Percentiles rank a stretch among this genome's conserved stretches.
These are phyloP conservation scores for Peucedramus taeniatus DNA, from an alignment of 2,113 vertebrate species.

Conservation along the genomic window DNA sequence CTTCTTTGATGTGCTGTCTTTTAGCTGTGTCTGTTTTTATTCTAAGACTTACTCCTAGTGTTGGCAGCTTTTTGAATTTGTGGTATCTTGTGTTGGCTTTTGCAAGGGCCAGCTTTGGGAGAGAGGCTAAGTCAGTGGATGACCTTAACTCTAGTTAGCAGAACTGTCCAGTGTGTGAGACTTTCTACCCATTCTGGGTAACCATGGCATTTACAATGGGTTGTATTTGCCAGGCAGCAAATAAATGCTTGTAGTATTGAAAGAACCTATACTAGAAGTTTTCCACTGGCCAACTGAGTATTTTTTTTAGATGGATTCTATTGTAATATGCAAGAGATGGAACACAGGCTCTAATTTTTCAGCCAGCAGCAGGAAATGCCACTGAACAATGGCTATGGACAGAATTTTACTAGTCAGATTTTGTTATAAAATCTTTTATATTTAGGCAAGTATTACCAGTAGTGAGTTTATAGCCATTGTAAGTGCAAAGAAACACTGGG, in stretches of 20 bases:
- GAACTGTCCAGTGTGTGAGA: constrained; percentile 61
- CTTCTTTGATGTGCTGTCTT: constrained; percentile 40
- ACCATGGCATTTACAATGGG: constrained; percentile 96
- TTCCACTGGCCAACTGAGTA: constrained; percentile 55
- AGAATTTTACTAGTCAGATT: constrained; percentile 68
- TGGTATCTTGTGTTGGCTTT: constrained; percentile 66
- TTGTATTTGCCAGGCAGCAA: constrained; percentile 90
- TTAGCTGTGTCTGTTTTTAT: constrained; percentile 76
- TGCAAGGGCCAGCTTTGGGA: constrained; percentile 50
- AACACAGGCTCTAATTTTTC: constrained; percentile 59
- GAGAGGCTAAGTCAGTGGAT: constrained; percentile 48
- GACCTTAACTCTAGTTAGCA: constrained; percentile 64
- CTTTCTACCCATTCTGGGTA: constrained; percentile 76
- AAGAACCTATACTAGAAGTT: constrained; percentile 69
- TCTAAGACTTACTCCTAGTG: constrained; percentile 44
- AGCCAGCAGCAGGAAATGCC: constrained; percentile 74
- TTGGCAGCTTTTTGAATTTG: constrained; percentile 49
- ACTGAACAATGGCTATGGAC: constrained; percentile 68
- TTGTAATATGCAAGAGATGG: constrained; percentile 57
- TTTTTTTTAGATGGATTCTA: constrained; percentile 44
- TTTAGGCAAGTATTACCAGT: constrained; percentile 52
- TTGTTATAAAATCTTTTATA: constrained; percentile 74
- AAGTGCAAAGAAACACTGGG: constrained; percentile 44
- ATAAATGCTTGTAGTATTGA: constrained; percentile 64
- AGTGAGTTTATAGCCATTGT: constrained; percentile 36